phyloP scores from a whole-genome alignment of 2,797 vertebrate species.

The Scolopax rusticola region DNA sequence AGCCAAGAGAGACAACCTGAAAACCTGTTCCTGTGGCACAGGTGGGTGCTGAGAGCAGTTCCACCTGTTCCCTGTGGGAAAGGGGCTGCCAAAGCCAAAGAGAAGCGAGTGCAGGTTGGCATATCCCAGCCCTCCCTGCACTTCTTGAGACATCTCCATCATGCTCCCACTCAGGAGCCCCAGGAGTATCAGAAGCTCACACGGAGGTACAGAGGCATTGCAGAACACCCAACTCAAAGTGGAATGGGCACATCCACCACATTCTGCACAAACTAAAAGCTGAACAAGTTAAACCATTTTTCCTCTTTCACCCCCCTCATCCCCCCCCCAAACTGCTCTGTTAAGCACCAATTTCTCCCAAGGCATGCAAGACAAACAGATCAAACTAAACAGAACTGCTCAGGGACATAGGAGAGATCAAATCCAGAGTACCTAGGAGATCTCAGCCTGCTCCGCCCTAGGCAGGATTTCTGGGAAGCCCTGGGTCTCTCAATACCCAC shows the following conservation, averaged over 20 bases:
- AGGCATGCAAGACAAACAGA: neutral
- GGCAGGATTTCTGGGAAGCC: neutral
- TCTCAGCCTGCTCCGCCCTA: accelerated
- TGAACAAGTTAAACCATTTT: neutral
- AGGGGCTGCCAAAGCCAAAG: neutral
- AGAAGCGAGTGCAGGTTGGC: accelerated
- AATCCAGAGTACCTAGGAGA: neutral
- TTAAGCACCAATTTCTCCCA: neutral
- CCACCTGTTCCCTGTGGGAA: neutral
- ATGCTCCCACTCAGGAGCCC: neutral
- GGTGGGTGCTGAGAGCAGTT: neutral
- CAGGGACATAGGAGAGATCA: neutral
- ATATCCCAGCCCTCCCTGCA: neutral
- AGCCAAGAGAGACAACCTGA: conserved; percentile 19
- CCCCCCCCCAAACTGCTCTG: neutral
- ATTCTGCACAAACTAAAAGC: neutral
- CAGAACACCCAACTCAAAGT: neutral
- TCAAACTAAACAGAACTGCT: neutral
- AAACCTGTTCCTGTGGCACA: neutral
- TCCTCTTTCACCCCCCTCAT: neutral
- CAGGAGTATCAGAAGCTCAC: neutral
- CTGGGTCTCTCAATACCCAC: neutral
- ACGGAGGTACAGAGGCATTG: neutral
- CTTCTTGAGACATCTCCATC: neutral
- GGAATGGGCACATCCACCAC: neutral